Conservation (phyloP, 1,140 invertebrate genomes). For the Antheraea mylitta region DNA sequence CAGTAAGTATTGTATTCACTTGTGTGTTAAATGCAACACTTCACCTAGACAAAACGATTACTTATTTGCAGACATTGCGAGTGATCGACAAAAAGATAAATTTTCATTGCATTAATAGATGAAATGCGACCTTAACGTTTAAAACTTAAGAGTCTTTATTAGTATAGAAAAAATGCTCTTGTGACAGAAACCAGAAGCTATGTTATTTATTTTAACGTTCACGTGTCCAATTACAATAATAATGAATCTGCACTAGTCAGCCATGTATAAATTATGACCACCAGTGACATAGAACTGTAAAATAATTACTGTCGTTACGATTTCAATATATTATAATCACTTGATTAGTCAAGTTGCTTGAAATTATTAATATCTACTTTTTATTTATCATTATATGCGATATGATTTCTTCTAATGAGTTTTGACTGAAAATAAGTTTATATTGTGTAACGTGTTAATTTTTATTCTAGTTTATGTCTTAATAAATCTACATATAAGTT, state of each 20-base stretch:
- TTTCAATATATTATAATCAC: background rate
- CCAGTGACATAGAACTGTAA: background rate
- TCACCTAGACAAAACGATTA: constrained; percentile 21
- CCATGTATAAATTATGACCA: constrained; percentile 17
- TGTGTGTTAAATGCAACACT: background rate
- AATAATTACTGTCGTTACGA: constrained; percentile 3
- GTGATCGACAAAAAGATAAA: constrained; percentile 17
- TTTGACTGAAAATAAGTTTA: too few relatives aligned
- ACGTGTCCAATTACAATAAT: constrained; percentile 42
- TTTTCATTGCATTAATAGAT: background rate
- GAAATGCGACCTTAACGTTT: constrained; percentile 3
- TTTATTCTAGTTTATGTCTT: too few relatives aligned
- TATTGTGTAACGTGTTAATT: too few relatives aligned
- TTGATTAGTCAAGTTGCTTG: background rate
- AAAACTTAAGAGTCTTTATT: constrained; percentile 7
- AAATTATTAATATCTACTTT: background rate
- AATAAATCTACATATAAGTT: too few relatives aligned
- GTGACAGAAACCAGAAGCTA: constrained; percentile 27
- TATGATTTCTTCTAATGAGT: too few relatives aligned
- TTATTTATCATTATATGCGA: too few relatives aligned
- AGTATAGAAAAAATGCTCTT: background rate
- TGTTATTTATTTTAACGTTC: constrained; percentile 34
- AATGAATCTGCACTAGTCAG: constrained; percentile 34
- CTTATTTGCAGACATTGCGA: constrained; percentile 14
- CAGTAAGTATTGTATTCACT: background rate